Base-by-base conservation (phyloP, 2,113 vertebrate species). In the Equus quagga region DNA sequence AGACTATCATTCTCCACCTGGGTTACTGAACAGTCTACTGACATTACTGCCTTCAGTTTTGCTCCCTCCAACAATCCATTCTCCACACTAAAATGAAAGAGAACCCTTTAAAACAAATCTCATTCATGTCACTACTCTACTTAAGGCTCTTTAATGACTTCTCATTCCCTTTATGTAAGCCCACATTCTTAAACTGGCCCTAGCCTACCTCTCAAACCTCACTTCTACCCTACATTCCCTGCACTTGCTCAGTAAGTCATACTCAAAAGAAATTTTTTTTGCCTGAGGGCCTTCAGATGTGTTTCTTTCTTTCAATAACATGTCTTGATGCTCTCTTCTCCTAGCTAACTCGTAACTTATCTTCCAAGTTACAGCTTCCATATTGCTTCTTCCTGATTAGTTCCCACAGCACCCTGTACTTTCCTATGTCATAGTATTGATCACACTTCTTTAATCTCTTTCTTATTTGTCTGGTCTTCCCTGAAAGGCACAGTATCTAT, bases 241-340 rank as follows among this genome's bases (percentile, higher is more conserved):
- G 44, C 18, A 65, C 18, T 9, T 58, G 41, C 10, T 83, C 23
- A 70, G 21, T 11, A 19, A 44, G 3, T 54, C 64, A 18, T 36
- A 89, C 36, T 80, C 33, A 79, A 60, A 62, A 28, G 36, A n/a
- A 10, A 67, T 13, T 58, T 46, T 72, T 78, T 69, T 87, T 41
- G 19, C 72, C 26, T 76, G 46, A n/a, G 54, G 56, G 8, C 31
- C 69, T 93, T 89, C 46, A 78, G 11, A 28, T 8, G 51, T 65
- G 5, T 75, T 96, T 93, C 8, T 94, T 94, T 60, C 60, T 89
- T 72, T 86, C 62, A 92, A 2, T n/a, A 82, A 89, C 23, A 75
- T 0, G 73, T 7, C 12, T 86, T 26, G 17, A 41, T 0, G 3
- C 3, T 41, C 26, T 90, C 62, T 64, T 65, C 33, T 26, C 24